These are phyloP conservation scores for Morpho achilles DNA, from an alignment of 2,888 invertebrate species.

Conservation along the genomic window DNA sequence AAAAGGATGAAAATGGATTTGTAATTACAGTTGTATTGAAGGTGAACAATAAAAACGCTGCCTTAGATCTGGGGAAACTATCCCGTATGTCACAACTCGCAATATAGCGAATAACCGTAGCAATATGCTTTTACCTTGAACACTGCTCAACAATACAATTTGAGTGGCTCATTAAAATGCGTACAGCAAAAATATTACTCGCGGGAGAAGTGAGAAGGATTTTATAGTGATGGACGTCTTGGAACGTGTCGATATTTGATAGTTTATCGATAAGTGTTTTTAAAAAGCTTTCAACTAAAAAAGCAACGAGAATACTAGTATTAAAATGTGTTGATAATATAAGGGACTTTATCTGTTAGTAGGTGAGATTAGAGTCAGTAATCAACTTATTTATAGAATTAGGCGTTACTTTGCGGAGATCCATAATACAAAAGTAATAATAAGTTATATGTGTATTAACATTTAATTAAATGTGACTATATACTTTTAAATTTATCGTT, in stretches of 20 bases:
- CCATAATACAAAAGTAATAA: too few species aligned
- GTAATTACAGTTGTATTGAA: too few species aligned
- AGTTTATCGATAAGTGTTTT: neutral
- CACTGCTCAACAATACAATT: constrained; percentile 28
- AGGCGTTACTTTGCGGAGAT: too few species aligned
- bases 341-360: too few species aligned
- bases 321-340: too few species aligned
- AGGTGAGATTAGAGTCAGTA: too few species aligned
- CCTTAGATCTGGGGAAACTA: neutral
- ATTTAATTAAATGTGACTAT: too few species aligned
- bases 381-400: too few species aligned
- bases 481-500: too few species aligned
- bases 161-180: constrained; percentile 34
- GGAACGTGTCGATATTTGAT: constrained; percentile 4
- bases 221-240: constrained; percentile 15
- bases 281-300: neutral
- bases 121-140: constrained; percentile 13
- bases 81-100: constrained; percentile 1
- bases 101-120: neutral
- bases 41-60: too few species aligned
- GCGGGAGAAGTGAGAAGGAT: constrained; percentile 45
- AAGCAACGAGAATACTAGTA: neutral
- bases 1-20: too few species aligned
- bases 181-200: constrained; percentile 64
- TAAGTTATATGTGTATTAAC: too few species aligned